Conservation (phyloP, 1,140 invertebrate genomes). For the Helicoverpa zea region DNA sequence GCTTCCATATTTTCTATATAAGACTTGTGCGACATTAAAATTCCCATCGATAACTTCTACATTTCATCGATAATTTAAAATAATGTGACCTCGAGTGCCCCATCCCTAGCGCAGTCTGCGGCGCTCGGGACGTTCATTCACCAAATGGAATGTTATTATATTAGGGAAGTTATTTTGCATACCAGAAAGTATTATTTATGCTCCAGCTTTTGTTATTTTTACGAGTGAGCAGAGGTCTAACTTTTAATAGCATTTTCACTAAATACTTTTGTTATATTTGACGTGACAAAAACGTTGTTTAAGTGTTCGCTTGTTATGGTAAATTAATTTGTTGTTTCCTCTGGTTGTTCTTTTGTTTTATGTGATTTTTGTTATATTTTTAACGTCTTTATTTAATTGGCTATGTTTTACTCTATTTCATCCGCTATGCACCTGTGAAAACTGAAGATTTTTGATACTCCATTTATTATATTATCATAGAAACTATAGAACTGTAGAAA, state of each 20-base stretch:
- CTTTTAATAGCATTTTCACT: conserved; percentile 5
- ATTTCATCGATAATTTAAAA: no score
- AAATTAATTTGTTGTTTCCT: no score
- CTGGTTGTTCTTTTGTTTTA: no score
- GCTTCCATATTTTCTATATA: no score
- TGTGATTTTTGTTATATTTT: no score
- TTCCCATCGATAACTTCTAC: not conserved
- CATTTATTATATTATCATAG: no score
- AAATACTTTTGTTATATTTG: not conserved
- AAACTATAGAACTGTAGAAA: no score
- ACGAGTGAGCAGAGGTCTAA: conserved; percentile 2
- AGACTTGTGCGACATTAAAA: not conserved
- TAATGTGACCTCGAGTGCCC: not conserved
- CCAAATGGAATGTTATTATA: conserved; percentile 47
- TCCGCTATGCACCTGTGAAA: no score
- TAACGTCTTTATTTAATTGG: no score
- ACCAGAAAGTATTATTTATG: conserved; percentile 38
- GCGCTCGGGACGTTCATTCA: conserved; percentile 38
- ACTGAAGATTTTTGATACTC: no score
- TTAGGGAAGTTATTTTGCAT: conserved; percentile 46
- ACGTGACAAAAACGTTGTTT: not conserved
- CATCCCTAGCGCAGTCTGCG: conserved; percentile 43
- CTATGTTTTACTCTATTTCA: no score
- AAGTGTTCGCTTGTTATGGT: no score
- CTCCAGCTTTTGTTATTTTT: conserved; percentile 8